A percentile compares a stretch with the other conserved stretches of the same genome.
Conservation (phyloP, 2,888 invertebrate genomes). For the Dolomedes plantarius region DNA sequence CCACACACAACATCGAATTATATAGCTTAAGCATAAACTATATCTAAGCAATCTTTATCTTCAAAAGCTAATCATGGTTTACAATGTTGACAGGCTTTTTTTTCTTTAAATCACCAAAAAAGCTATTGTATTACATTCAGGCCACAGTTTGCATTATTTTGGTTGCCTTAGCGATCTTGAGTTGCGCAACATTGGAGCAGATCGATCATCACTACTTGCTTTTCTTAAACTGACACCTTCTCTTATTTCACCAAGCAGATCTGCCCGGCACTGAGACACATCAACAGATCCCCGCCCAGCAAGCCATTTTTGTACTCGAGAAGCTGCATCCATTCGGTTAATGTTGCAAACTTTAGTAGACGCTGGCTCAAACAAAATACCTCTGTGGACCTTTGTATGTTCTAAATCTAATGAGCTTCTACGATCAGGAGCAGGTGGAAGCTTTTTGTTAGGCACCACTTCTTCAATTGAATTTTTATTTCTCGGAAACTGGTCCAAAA, state of each 20-base stretch:
- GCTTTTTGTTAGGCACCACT: slow-evolving; percentile 43
- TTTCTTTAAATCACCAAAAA: neutral
- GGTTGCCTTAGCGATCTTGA: slow-evolving; percentile 36
- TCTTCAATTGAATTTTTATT: slow-evolving; percentile 36
- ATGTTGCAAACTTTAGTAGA: neutral
- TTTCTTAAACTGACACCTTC: slow-evolving; percentile 59
- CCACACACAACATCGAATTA: slow-evolving; percentile 42
- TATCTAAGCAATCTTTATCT: slow-evolving; percentile 6
- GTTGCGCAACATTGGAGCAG: slow-evolving; percentile 83
- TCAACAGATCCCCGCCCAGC: slow-evolving; percentile 60
- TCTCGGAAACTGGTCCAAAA: slow-evolving; percentile 53
- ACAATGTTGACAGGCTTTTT: neutral
- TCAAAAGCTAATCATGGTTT: neutral
- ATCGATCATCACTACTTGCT: slow-evolving; percentile 89
- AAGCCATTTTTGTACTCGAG: slow-evolving; percentile 66
- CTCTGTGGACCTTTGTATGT: slow-evolving; percentile 22
- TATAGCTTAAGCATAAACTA: slow-evolving; percentile 28
- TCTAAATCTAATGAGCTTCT: slow-evolving; percentile 68
- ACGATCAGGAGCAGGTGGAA: slow-evolving; percentile 50
- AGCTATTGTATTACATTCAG: neutral
- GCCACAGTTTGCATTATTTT: slow-evolving; percentile 24
- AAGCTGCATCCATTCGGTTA: slow-evolving; percentile 39
- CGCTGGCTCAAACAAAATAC: slow-evolving; percentile 22
- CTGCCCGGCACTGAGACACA: slow-evolving; percentile 36
- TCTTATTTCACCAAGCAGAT: slow-evolving; percentile 61